Percentiles rank a stretch among this genome's conserved stretches.
phyloP scores from a whole-genome alignment of 2,113 vertebrate species.

The Bolborhynchus lineola region DNA sequence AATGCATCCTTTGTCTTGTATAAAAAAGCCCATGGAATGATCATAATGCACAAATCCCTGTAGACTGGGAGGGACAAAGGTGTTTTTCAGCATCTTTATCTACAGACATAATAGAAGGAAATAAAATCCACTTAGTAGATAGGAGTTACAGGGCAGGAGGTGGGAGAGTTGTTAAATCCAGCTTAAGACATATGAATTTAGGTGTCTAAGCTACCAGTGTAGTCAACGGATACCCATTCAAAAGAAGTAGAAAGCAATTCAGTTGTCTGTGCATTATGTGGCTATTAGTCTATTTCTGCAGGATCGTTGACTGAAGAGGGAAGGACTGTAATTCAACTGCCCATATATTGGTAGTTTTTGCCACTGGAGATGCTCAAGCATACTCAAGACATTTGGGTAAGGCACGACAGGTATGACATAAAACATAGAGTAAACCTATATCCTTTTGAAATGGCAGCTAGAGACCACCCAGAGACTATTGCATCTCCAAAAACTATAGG shows the following conservation, averaged over 20 bases:
- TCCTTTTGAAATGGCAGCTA: not conserved
- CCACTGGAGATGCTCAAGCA: not conserved
- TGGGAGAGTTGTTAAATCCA: not conserved
- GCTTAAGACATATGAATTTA: not conserved
- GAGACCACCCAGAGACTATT: not conserved
- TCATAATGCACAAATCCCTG: not conserved
- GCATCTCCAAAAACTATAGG: not conserved
- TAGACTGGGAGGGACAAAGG: not conserved
- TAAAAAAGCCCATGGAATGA: not conserved
- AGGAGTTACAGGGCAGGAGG: not conserved
- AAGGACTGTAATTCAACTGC: not conserved
- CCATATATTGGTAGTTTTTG: not conserved
- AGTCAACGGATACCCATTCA: not conserved
- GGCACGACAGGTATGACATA: not conserved
- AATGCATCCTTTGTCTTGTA: not conserved
- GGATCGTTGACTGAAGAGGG: not conserved
- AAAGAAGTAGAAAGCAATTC: not conserved
- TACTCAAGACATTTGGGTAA: not conserved
- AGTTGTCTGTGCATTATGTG: not conserved
- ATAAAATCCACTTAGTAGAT: not conserved
- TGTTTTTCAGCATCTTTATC: not conserved
- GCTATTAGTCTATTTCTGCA: not conserved
- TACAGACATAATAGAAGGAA: not conserved
- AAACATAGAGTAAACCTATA: not conserved
- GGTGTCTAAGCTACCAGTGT: not conserved